phyloP scores from a whole-genome alignment of 2,888 invertebrate genomes.

The Romanomermis culicivorax region DNA sequence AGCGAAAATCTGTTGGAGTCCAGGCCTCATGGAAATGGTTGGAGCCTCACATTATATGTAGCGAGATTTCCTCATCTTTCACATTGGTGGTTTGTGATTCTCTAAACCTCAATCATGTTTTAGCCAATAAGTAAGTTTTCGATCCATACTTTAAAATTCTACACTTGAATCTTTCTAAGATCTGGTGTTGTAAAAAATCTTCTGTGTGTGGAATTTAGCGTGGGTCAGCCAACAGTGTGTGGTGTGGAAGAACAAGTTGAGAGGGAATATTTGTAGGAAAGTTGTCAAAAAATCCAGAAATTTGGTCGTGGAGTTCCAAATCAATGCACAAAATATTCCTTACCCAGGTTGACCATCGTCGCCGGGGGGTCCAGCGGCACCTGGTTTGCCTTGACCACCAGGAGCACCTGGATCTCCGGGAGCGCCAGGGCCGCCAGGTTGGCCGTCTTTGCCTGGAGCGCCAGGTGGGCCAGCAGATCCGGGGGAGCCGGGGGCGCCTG shows the following conservation, averaged over 20 bases:
- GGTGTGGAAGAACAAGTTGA: neutral
- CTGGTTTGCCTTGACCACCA: conserved; percentile 3
- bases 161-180: too few relatives aligned
- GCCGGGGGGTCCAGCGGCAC: neutral
- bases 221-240: too few relatives aligned
- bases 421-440: conserved; percentile 2
- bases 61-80: too few relatives aligned
- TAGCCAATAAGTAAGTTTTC: too few relatives aligned
- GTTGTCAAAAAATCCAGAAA: neutral
- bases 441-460: conserved; percentile 2
- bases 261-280: neutral
- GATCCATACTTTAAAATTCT: too few relatives aligned
- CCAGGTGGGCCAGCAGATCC: neutral
- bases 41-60: too few relatives aligned
- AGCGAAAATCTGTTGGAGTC: neutral
- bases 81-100: too few relatives aligned
- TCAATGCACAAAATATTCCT: neutral
- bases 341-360: neutral
- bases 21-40: too few relatives aligned
- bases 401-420: conserved; percentile 3
- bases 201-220: too few relatives aligned
- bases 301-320: neutral
- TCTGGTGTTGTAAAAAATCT: too few relatives aligned
- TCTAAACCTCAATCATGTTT: too few relatives aligned
- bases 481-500: neutral